Base-by-base conservation (phyloP, 1,140 invertebrate species). In the Brachionus asplanchnoidis region DNA sequence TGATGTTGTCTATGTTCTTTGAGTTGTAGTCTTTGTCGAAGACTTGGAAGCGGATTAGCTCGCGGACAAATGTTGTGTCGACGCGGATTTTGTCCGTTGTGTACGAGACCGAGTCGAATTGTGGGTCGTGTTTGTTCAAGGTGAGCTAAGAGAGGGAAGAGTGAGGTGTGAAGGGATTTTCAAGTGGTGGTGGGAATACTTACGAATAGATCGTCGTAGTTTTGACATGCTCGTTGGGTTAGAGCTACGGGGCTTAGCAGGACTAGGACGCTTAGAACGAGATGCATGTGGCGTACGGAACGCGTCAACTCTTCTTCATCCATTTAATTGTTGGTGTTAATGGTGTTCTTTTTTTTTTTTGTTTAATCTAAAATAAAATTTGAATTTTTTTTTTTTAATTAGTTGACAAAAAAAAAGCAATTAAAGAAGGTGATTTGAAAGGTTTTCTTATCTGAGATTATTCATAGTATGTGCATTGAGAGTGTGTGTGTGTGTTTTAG, bases 41-140 rank as follows among this genome's bases (percentile, higher is more conserved):
- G 8, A 82, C 79, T 26, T 60, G 53, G 36, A 82, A 82, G n/a
- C 42, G 50, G n/a, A 82, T 82, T 1, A 82, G 36, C 9, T 82
- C 53, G 12, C 6, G 2, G 14, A 12, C 32, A 8, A 28, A 32
- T 20, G 36, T 60, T 11, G 56, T 68, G 32, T 82, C 79, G 7
- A 82, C 79, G 14, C 79, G 79, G 12, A 82, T 82, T 8, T 42
- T 60, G 40, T 23, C 7, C 0, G 53, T 42, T 12, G 40, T 28
- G 32, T 82, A 82, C 8, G 79, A 60, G 3, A 82, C 26, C 79
- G 53, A 82, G 20, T 82, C 79, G 20, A 82, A 82, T n/a, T 82
- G 17, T 0, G 79, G 79, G 11, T 82, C 79, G 20, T 65, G 65
- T 68, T 82, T 82, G 79, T 82, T 82, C n/a, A 77, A 50, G 6